Percentiles rank a stretch among this genome's conserved stretches.
These are phyloP conservation scores for Gastrophysa polygoni DNA, from an alignment of 2,888 invertebrate genomes.

Conservation along the genomic window DNA sequence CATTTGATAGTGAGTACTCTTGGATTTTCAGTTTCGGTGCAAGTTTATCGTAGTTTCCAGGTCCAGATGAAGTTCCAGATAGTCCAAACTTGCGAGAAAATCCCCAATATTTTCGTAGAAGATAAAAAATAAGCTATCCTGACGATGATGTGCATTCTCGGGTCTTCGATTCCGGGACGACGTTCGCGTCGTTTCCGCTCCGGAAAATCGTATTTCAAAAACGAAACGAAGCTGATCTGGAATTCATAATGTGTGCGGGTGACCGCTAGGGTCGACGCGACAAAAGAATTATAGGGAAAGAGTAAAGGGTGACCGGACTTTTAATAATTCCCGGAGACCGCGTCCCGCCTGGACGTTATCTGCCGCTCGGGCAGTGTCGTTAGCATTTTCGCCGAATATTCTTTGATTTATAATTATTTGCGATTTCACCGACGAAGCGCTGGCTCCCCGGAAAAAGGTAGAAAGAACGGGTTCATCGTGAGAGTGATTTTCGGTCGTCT, in stretches of 20 bases:
- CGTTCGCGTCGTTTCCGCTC: too few relatives aligned
- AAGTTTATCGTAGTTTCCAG: too few relatives aligned
- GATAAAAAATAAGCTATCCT: too few relatives aligned
- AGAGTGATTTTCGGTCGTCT: background rate
- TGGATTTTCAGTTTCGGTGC: too few relatives aligned
- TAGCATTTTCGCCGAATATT: slow-evolving; percentile 32
- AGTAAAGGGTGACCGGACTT: slow-evolving; percentile 54
- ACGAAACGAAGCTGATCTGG: slow-evolving; percentile 24
- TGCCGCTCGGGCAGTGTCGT: slow-evolving; percentile 33
- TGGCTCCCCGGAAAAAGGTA: slow-evolving; percentile 9
- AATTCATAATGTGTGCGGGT: slow-evolving; percentile 34
- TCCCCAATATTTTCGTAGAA: too few relatives aligned
- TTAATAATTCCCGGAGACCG: slow-evolving; percentile 51
- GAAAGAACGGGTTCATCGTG: slow-evolving; percentile 7
- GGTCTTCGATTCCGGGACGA: too few relatives aligned
- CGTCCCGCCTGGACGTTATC: slow-evolving; percentile 51
- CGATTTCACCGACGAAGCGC: slow-evolving; percentile 23
- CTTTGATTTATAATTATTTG: slow-evolving; percentile 36
- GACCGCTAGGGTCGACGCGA: slow-evolving; percentile 40
- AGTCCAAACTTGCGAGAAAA: too few relatives aligned
- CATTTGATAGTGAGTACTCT: too few relatives aligned
- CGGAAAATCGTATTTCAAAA: slow-evolving; percentile 24
- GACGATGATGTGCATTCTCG: too few relatives aligned
- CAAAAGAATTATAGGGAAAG: slow-evolving; percentile 54
- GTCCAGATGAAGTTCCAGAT: too few relatives aligned